Base-by-base conservation (phyloP, 2,113 vertebrate genomes). In the Microcebus jonahi region DNA sequence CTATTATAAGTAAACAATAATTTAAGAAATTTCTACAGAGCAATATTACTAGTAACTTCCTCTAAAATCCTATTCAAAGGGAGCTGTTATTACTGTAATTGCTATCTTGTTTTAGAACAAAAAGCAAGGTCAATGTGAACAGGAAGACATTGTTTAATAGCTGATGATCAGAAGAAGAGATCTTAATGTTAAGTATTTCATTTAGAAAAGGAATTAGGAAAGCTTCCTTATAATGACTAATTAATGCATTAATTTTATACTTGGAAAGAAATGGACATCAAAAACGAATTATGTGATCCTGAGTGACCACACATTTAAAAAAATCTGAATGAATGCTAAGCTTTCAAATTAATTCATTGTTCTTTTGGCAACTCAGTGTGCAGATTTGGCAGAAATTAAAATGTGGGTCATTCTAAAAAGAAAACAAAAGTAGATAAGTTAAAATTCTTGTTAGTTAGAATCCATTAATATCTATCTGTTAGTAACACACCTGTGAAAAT, bases 101-200 rank as follows among this genome's bases (percentile, higher is more conserved):
- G 71, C 20, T 95, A 57, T 86, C 5, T 1, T 95, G 45, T 14
- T 96, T 96, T n/a, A 71, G 73, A 88, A 91, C 8, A 96, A 55
- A 96, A 86, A 68, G 77, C 96, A 98, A 98, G 96, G 95, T 98
- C 97, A 97, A 96, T 94, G 34, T 67, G 77, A 97, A 88, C 85
- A 98, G 73, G 45, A 98, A 97, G 73, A 87, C 34, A 94, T 79
- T 88, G 53, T 96, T 97, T 98, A 98, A 98, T 94, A 96, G 96
- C 95, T 96, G 87, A 94, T 97, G 94, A 86, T 93, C 57, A 97
- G 94, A 97, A 61, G 90, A 97, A 97, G 85, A 96, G 36, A 92
- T 67, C 94, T 94, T 98, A 86, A 93, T 53, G 76, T 23, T 92
- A 96, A 97, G 84, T 88, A 79, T 87, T 97, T 94, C 68, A 97